Evolutionary conservation across 2,113 vertebrate species (phyloP), one percentile per base, ranked within the genome.

Genomic region (Poecilia latipinna): DNA sequence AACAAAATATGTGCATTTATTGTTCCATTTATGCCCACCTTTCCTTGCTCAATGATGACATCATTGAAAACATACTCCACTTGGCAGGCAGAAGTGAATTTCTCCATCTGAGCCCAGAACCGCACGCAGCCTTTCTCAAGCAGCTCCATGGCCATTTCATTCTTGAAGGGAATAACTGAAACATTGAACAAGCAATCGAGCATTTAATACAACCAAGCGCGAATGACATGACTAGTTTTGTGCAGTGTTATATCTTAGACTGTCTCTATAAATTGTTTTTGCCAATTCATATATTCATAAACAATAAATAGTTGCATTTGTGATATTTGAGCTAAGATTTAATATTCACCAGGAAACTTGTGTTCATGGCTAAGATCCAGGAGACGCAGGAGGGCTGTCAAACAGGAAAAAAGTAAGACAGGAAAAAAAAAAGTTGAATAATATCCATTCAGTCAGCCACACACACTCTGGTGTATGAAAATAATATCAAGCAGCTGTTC

Each of bases 121-220:
- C 97, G 95, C 80, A 99, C 97, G 66, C 97, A 93, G 73, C 98
- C 98, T 87, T 99, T 99, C 87, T 99, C 97, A 72, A 98, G 91
- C 82, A 99, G 94, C 89, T 99, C 97, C 90, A 99, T 96, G 77
- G 96, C 95, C 95, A 99, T 89, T 83, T 97, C 96, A 28, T 93
- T 95, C 76, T 90, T 95, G 80, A 97, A 95, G 72, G 98, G 97
- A 82, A 99, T 91, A 92, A 95, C 98, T 99, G 82, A 3, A 78
- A 74, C 84, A 37, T 70, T 60, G n/a, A 39, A 79, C 10, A 78
- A 12, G 24, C 48, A 57, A 42, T 4, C 61, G 37, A 64, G 33
- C 4, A 37, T 10, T 35, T 61, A n/a, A 32, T 0, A 60, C 13
- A 31, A 26, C 33, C 7, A n/a, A n/a, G n/a, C n/a, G n/a, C n/a